phyloP scores from a whole-genome alignment of 1,140 invertebrate genomes.

The Drosophila kohkoa region DNA sequence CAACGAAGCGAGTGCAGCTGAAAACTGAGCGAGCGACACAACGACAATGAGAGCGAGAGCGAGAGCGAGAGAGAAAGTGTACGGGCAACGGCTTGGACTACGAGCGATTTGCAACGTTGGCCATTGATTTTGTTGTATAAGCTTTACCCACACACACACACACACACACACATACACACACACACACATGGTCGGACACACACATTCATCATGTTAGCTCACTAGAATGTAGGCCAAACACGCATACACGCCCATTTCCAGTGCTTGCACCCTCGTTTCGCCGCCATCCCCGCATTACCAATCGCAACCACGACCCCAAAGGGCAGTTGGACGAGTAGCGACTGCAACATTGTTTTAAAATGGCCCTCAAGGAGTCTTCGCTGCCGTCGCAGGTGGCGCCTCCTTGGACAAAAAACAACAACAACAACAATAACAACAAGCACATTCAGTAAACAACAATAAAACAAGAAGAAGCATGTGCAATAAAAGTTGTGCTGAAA shows the following conservation, averaged over 20 bases:
- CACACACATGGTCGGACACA: constrained; percentile 11
- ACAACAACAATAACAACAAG: neutral
- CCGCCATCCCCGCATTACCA: neutral
- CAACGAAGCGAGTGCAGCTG: constrained; percentile 59
- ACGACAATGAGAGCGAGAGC: constrained; percentile 7
- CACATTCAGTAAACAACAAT: no score
- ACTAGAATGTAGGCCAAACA: constrained; percentile 70
- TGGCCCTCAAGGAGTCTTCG: constrained; percentile 48
- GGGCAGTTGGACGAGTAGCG: constrained; percentile 9
- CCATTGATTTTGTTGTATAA: constrained; percentile 82
- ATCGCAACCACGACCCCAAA: neutral
- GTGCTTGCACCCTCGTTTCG: constrained; percentile 16
- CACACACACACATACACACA: constrained; percentile 24
- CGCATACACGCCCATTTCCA: constrained; percentile 39
- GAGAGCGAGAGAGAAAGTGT: constrained; percentile 20
- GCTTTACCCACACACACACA: constrained; percentile 33
- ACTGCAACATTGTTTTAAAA: constrained; percentile 41
- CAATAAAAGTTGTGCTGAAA: constrained; percentile 9
- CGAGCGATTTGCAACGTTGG: constrained; percentile 69
- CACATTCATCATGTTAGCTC: constrained; percentile 55
- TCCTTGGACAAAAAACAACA: constrained; percentile 16
- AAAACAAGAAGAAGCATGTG: no score
- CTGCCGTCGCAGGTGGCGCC: constrained; percentile 26
- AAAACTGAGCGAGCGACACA: constrained; percentile 27
- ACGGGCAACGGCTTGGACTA: constrained; percentile 39